phyloP scores from a whole-genome alignment of 1,140 invertebrate species.

The Pristionchus pacificus region DNA sequence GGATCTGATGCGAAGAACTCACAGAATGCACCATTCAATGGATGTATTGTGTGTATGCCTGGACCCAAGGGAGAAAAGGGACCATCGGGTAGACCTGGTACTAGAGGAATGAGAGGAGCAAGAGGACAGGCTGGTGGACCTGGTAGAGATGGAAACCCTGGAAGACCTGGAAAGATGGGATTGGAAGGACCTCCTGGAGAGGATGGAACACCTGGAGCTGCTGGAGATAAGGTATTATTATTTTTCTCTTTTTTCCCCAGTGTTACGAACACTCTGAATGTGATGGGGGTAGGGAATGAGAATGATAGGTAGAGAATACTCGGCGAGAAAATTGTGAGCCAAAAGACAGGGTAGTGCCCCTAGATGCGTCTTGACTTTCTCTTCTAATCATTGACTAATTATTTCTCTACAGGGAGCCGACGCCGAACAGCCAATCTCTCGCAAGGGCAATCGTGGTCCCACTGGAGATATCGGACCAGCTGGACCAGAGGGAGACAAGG shows the following conservation, averaged over 20 bases:
- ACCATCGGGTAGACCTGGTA: neutral
- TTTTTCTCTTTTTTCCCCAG: no score
- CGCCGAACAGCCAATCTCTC: neutral
- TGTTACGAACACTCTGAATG: no score
- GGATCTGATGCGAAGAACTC: neutral
- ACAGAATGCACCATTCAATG: neutral
- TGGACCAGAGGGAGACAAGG: neutral
- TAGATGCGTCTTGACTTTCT: no score
- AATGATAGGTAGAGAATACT: no score
- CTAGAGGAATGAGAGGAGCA: constrained; percentile 6
- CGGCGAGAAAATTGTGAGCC: no score
- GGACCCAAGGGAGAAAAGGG: constrained; percentile 2
- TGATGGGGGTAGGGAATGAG: no score
- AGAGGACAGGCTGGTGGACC: neutral
- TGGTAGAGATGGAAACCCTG: constrained; percentile 1
- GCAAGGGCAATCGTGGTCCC: neutral
- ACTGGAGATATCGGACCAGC: neutral
- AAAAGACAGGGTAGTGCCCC: no score
- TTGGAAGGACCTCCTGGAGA: constrained; percentile 1
- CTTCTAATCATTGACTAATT: no score
- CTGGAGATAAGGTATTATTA: no score
- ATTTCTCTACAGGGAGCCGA: constrained; percentile 1
- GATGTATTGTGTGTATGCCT: neutral
- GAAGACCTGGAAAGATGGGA: constrained; percentile 9
- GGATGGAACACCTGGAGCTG: neutral